Conservation (phyloP, 2,113 vertebrate species). For the Saimiri boliviensis region DNA sequence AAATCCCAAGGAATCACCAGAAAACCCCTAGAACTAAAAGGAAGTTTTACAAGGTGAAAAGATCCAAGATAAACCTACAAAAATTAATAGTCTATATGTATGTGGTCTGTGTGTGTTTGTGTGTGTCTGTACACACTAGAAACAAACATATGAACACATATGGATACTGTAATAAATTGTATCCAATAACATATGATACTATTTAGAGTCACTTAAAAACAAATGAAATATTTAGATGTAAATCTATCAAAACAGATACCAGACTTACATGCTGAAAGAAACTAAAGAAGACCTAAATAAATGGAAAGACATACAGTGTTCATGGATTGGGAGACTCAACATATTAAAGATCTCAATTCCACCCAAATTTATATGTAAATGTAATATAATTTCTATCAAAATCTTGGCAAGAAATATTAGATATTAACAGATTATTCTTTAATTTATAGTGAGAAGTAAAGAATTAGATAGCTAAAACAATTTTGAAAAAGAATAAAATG, state of each 20-base stretch:
- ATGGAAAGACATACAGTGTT: background rate
- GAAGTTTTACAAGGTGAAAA: background rate
- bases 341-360: background rate
- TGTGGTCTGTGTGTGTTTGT: too few species aligned
- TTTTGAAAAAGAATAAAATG: background rate
- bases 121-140: too few species aligned
- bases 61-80: background rate
- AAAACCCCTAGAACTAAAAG: background rate
- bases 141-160: too few species aligned
- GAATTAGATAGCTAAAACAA: background rate
- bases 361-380: background rate
- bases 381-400: background rate
- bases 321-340: background rate
- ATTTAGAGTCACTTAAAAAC: background rate
- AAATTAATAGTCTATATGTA: background rate
- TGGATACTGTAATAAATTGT: too few species aligned
- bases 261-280: background rate
- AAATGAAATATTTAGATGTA: background rate
- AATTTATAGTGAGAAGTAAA: background rate
- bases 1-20: background rate
- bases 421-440: background rate
- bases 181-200: background rate
- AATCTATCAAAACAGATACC: background rate
- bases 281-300: background rate
- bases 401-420: background rate